Conservation (phyloP, 2,888 invertebrate species). For the Taphrorychus bicolor region DNA sequence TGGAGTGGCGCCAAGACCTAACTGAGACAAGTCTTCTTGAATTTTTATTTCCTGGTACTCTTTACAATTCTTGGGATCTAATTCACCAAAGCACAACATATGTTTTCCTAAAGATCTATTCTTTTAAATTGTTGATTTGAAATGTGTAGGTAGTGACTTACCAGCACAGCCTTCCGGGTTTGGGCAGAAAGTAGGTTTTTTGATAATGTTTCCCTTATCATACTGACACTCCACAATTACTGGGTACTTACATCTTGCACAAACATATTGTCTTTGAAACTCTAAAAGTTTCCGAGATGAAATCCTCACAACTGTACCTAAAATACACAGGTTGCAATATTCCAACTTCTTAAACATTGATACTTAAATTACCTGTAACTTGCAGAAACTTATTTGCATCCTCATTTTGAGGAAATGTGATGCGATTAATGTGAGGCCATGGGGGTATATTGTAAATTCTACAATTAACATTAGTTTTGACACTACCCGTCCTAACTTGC, state of each 20-base stretch:
- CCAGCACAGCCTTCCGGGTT: slow-evolving; percentile 64
- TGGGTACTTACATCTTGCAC: slow-evolving; percentile 77
- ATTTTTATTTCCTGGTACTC: slow-evolving; percentile 89
- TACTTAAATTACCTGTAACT: slow-evolving; percentile 65
- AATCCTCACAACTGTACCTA: slow-evolving; percentile 80
- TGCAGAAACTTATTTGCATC: slow-evolving; percentile 77
- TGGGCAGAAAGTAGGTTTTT: slow-evolving; percentile 63
- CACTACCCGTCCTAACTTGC: slow-evolving; percentile 56
- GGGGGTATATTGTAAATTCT: slow-evolving; percentile 72
- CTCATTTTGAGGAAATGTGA: slow-evolving; percentile 72
- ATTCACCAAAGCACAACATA: slow-evolving; percentile 62
- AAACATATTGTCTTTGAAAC: slow-evolving; percentile 75
- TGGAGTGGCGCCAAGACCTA: slow-evolving; percentile 76
- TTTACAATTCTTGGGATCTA: slow-evolving; percentile 71
- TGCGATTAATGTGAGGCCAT: slow-evolving; percentile 71
- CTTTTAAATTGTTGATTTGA: not conserved
- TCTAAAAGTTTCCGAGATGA: slow-evolving; percentile 80
- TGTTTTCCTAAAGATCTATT: slow-evolving; percentile 58
- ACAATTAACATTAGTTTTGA: slow-evolving; percentile 70
- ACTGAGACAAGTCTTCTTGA: slow-evolving; percentile 79
- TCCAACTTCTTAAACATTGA: not conserved
- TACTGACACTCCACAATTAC: slow-evolving; percentile 73
- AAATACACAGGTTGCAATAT: slow-evolving; percentile 17
- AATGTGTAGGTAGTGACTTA: not conserved
- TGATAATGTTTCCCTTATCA: slow-evolving; percentile 60